Conservation (phyloP, 2,113 vertebrate species). For the Hyperoodon ampullatus region DNA sequence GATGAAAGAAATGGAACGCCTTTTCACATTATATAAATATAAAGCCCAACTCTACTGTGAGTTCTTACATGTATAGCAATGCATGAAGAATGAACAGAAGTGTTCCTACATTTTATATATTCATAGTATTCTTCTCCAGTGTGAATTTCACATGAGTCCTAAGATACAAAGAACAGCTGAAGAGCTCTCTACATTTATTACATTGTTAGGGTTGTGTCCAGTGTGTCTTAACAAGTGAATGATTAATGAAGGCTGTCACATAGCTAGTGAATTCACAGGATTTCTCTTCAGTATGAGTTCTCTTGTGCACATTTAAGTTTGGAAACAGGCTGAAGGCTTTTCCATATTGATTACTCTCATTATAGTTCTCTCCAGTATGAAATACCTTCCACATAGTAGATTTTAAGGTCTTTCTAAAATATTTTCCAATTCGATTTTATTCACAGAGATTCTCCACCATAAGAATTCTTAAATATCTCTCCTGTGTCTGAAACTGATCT, state of each 20-base stretch:
- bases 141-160: not conserved
- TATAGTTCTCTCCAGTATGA: not conserved
- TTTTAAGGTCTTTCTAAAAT: constrained; percentile 9
- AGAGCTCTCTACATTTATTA: not conserved
- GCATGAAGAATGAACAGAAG: not conserved
- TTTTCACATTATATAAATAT: not conserved
- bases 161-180: constrained; percentile 17
- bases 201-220: not conserved
- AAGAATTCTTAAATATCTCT: constrained; percentile 53
- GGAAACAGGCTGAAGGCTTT: not conserved
- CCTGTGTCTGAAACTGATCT: not conserved
- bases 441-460: not conserved
- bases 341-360: not conserved
- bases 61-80: not conserved
- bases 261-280: not conserved
- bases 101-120: not conserved
- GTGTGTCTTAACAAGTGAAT: constrained; percentile 15
- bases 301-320: constrained; percentile 52
- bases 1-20: not conserved
- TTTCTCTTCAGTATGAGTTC: constrained; percentile 69
- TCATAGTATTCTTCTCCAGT: not conserved
- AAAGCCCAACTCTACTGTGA: not conserved
- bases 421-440: constrained; percentile 41
- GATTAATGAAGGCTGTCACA: constrained; percentile 6
- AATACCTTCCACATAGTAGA: not conserved